Conservation (phyloP, 2,113 vertebrate species). For the Etheostoma spectabile region DNA sequence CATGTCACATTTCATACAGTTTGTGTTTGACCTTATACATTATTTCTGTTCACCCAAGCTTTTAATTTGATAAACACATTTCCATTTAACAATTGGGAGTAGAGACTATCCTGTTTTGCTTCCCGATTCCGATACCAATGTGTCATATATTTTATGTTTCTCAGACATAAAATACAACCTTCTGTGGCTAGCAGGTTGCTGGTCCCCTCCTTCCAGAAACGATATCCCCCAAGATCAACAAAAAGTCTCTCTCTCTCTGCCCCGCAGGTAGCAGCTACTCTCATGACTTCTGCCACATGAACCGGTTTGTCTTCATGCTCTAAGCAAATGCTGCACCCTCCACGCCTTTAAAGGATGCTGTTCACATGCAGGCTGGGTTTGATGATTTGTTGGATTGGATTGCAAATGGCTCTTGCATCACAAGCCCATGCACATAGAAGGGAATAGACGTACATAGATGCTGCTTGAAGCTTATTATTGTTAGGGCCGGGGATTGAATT, state of each 20-base stretch:
- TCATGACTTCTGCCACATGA: slow-evolving; percentile 13
- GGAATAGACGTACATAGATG: too few species aligned
- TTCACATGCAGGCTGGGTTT: neutral
- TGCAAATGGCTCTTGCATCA: neutral
- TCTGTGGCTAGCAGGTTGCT: neutral
- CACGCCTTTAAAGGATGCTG: neutral
- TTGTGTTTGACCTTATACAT: too few species aligned
- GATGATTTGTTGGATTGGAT: slow-evolving; percentile 4
- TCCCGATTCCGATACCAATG: too few species aligned
- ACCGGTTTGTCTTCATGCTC: slow-evolving; percentile 57
- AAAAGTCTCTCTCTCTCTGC: neutral
- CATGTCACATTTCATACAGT: too few species aligned
- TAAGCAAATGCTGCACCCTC: neutral
- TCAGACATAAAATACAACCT: neutral
- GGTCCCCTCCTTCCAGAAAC: neutral
- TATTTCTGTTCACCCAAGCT: too few species aligned
- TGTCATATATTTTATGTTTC: too few species aligned
- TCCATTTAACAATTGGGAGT: too few species aligned
- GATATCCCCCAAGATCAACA: neutral
- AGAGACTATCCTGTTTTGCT: too few species aligned
- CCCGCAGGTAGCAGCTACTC: neutral
- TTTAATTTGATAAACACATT: too few species aligned
- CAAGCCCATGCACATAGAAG: neutral
- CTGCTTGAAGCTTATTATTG: too few species aligned
- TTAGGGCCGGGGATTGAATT: too few species aligned